phyloP scores from a whole-genome alignment of 2,888 invertebrate genomes.

The Cactoblastis cactorum region DNA sequence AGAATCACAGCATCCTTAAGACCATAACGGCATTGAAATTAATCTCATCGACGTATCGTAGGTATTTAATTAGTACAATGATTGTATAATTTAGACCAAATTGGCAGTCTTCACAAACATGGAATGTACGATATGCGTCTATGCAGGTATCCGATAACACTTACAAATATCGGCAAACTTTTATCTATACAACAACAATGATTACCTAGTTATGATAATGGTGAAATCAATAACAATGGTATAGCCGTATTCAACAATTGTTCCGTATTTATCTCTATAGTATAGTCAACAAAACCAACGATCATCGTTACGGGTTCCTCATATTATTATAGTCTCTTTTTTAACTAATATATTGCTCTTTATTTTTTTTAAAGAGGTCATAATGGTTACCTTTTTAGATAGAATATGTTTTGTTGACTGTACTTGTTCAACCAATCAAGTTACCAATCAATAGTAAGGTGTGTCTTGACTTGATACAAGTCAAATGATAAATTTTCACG shows the following conservation, averaged over 20 bases:
- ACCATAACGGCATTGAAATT: conserved; percentile 75
- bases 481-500: conserved; percentile 13
- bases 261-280: conserved; percentile 13
- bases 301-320: not conserved
- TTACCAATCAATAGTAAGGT: not conserved
- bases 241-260: conserved; percentile 24
- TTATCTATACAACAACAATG: conserved; percentile 75
- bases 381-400: not conserved
- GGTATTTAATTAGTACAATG: conserved; percentile 67
- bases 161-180: conserved; percentile 69
- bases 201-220: conserved; percentile 59
- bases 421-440: not conserved
- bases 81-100: conserved; percentile 79
- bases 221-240: conserved; percentile 59
- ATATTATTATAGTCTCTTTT: no score
- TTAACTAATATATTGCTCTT: no score
- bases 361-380: no score
- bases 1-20: conserved; percentile 79
- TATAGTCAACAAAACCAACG: not conserved
- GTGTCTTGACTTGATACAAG: conserved; percentile 24
- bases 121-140: conserved; percentile 80
- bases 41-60: conserved; percentile 75
- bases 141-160: conserved; percentile 77
- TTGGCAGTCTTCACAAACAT: conserved; percentile 79
- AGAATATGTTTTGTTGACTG: not conserved